These are phyloP conservation scores for Petrocephalus microphthalmus DNA, from an alignment of 2,113 vertebrate species.

Conservation along the genomic window DNA sequence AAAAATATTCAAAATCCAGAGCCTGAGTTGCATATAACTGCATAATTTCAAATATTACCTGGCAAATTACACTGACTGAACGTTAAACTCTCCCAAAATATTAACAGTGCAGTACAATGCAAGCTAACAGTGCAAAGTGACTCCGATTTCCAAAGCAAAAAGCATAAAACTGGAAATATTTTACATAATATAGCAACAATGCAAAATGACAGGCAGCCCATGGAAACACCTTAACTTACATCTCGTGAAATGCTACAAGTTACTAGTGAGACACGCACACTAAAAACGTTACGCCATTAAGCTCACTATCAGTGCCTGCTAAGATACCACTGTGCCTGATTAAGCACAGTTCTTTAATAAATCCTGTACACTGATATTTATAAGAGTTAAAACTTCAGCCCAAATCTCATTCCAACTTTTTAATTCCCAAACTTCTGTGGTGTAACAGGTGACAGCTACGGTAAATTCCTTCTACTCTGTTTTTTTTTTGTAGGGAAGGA, in stretches of 20 bases:
- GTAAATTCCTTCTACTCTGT: background rate
- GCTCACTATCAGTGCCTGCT: background rate
- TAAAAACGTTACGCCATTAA: background rate
- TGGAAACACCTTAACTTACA: background rate
- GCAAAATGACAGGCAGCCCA: background rate
- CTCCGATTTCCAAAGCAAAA: background rate
- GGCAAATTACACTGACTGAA: background rate
- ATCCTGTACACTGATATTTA: background rate
- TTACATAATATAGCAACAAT: background rate
- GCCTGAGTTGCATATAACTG: conserved; percentile 11
- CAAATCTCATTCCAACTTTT: background rate
- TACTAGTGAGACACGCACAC: background rate
- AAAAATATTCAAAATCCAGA: conserved; percentile 13
- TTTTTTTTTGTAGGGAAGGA: background rate
- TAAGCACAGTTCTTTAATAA: background rate
- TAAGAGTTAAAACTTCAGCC: background rate
- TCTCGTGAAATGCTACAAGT: background rate
- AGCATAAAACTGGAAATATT: background rate
- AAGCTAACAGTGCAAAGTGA: background rate
- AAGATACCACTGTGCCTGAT: background rate
- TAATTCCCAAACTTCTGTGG: background rate
- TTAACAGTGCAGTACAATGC: background rate
- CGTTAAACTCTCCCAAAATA: background rate
- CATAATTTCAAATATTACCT: conserved; percentile 11
- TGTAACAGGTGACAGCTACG: background rate